These are phyloP conservation scores for Oreortyx pictus DNA, from an alignment of 2,797 vertebrate species.

Conservation along the genomic window DNA sequence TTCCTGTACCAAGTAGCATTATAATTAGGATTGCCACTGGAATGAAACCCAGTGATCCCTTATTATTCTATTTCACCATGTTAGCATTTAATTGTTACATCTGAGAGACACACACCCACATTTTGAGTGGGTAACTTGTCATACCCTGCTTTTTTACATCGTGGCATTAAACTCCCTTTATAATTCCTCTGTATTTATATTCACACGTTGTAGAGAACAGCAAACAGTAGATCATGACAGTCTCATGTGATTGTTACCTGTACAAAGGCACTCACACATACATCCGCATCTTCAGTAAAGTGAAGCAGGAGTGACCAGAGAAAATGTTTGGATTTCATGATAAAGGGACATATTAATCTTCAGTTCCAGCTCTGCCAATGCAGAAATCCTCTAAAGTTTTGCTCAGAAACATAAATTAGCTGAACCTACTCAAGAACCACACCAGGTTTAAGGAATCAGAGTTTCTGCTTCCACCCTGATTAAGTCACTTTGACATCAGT, in stretches of 20 bases:
- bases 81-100: constrained; percentile 57
- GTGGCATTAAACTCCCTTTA: background rate
- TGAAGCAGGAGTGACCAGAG: background rate
- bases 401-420: background rate
- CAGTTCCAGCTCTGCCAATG: background rate
- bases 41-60: constrained; percentile 58
- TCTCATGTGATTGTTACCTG: background rate
- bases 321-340: background rate
- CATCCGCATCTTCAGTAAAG: background rate
- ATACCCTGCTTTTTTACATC: background rate
- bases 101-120: constrained; percentile 18
- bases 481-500: background rate
- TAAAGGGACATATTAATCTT: background rate
- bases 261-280: background rate
- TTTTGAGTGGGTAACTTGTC: constrained; percentile 8
- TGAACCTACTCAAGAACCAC: background rate
- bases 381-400: background rate
- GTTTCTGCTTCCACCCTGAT: background rate
- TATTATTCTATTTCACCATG: constrained; percentile 61
- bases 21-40: constrained; percentile 71
- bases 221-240: background rate
- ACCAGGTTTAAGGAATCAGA: background rate
- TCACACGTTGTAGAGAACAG: rapidly evolving
- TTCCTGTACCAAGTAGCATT: constrained; percentile 63
- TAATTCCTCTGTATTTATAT: background rate